Conservation (phyloP, 2,797 vertebrate genomes). For the Chiloscyllium punctatum region DNA sequence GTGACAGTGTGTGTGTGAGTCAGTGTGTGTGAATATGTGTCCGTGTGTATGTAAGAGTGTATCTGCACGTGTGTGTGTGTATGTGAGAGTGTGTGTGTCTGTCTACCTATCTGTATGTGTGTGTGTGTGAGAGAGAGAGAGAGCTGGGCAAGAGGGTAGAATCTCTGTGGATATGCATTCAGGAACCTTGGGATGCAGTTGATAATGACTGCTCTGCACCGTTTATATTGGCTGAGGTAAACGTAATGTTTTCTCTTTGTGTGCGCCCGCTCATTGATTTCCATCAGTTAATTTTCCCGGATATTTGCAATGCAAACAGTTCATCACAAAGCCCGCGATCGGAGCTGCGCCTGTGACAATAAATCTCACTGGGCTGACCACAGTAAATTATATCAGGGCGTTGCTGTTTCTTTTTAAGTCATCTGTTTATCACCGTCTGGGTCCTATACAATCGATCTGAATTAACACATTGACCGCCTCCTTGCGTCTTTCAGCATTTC, state of each 20-base stretch:
- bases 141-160: not conserved
- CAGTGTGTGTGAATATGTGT: too few relatives aligned
- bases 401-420: not conserved
- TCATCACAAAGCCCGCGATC: not conserved
- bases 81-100: too few relatives aligned
- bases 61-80: too few relatives aligned
- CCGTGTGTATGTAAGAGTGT: too few relatives aligned
- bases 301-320: slow-evolving; percentile 31
- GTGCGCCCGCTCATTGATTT: slow-evolving; percentile 15
- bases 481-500: not conserved
- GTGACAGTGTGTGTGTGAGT: too few relatives aligned
- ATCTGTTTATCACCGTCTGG: not conserved
- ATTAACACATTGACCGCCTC: not conserved
- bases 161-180: not conserved
- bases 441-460: not conserved
- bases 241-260: slow-evolving; percentile 15
- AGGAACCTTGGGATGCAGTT: not conserved
- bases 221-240: slow-evolving; percentile 11
- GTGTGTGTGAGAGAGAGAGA: not conserved
- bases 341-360: not conserved
- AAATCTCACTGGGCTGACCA: slow-evolving; percentile 23
- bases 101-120: not conserved
- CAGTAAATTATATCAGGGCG: slow-evolving; percentile 16
- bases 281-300: slow-evolving; percentile 34
- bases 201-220: not conserved